Base-by-base conservation (phyloP, 2,888 invertebrate genomes). In the Pollenia angustigena region DNA sequence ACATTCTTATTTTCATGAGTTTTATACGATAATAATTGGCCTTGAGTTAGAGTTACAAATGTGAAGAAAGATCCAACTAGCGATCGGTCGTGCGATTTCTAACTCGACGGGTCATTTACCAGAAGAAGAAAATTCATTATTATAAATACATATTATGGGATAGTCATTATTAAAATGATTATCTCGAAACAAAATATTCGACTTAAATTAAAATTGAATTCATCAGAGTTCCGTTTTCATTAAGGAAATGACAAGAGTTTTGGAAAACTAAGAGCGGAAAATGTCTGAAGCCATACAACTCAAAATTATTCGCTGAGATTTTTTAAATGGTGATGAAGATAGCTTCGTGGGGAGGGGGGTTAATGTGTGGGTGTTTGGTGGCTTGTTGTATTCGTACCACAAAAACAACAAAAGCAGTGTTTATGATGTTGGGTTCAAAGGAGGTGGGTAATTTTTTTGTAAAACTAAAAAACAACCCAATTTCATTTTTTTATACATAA, bases 1-100 rank as follows among this genome's bases (percentile, higher is more conserved):
- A 91, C 91, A 91, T 81, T 86, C 80, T 83, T 86, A 83, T 91
- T 91, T 91, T 92, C 92, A 92, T 91, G 91, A 91, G 91, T 91
- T 89, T 81, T 81, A 75, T 81, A 85, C 85, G 72, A 81, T 85
- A 74, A 66, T 84, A 81, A 83, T 86, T 86, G 80, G 86, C 76
- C 80, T 83, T 86, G 80, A 86, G 83, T 72, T 76, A 56, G 23
- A 74, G 18, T 42, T 64, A 80, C n/a, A n/a, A n/a, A n/a, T 54
- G 66, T 54, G 16, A 64, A 74, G 52, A 50, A 23, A n/a, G 52
- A 32, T 60, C 50, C 32, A 50, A 44, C 4, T 32, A 32, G 32
- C 12, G 68, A 42, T 3, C 16, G 8, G 46, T 16, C 8, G 12
- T 42, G 48, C 44, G 32, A 64, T 52, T 64, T 23, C 32, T 48